phyloP scores from a whole-genome alignment of 2,113 vertebrate species.

The Todiramphus saurophagus region DNA sequence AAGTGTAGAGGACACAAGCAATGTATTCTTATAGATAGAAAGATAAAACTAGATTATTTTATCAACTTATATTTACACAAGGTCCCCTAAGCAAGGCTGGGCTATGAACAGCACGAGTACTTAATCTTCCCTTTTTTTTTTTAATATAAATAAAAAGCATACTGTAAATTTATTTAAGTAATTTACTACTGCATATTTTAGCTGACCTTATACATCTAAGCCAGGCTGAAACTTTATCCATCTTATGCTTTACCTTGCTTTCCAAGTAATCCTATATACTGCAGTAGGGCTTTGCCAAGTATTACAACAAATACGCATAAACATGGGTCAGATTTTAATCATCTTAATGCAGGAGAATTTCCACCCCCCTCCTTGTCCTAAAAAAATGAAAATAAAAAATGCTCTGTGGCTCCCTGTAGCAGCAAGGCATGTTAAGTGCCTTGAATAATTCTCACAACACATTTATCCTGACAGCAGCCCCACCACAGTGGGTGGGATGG shows the following conservation, averaged over 20 bases:
- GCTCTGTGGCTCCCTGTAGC: background rate
- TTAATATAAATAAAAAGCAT: background rate
- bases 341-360: background rate
- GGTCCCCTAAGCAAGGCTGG: background rate
- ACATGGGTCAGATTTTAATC: background rate
- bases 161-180: background rate
- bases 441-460: background rate
- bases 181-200: background rate
- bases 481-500: background rate
- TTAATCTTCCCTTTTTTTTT: background rate
- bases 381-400: background rate
- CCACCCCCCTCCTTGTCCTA: background rate
- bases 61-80: background rate
- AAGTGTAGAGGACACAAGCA: background rate
- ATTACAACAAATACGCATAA: background rate
- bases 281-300: background rate
- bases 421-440: background rate
- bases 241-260: background rate
- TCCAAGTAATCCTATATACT: background rate
- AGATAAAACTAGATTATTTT: background rate
- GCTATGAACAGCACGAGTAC: background rate
- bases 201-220: background rate
- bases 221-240: background rate
- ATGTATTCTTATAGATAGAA: background rate
- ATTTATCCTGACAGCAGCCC: background rate